phyloP scores from a whole-genome alignment of 1,140 invertebrate species.

The Oreohelix idahoensis region DNA sequence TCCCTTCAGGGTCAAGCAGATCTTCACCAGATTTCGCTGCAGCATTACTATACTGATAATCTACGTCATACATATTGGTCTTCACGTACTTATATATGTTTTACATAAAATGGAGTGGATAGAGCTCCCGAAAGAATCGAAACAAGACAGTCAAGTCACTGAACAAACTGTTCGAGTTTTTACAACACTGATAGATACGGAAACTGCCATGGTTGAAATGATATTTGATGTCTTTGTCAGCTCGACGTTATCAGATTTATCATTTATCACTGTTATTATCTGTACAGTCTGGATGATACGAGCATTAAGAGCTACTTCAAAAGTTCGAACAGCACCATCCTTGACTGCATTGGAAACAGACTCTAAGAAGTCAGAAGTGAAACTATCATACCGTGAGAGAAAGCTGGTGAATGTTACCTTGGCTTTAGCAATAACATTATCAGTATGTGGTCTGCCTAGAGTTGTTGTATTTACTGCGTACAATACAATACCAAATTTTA shows the following conservation, averaged over 20 bases:
- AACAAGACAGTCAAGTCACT: neutral
- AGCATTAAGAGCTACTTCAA: neutral
- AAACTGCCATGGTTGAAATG: neutral
- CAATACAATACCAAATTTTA: neutral
- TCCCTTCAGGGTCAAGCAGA: neutral
- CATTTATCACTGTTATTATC: neutral
- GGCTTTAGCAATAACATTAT: neutral
- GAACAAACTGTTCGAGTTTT: neutral
- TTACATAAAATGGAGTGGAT: neutral
- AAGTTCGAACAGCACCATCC: neutral
- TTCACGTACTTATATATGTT: neutral
- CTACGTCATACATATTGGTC: neutral
- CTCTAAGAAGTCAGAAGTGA: neutral
- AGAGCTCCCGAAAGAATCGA: neutral
- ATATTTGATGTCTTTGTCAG: neutral
- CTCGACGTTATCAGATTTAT: neutral
- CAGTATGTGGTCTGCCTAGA: neutral
- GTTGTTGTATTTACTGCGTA: neutral
- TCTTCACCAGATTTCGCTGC: neutral
- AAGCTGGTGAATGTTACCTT: slow-evolving; percentile 1
- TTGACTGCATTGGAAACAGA: neutral
- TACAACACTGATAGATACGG: too few relatives aligned
- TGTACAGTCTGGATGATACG: slow-evolving; percentile 8
- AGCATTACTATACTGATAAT: neutral
- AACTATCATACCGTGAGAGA: neutral